Evolutionary conservation across 2,888 invertebrate genomes (phyloP), one percentile per base, ranked within the genome.

Genomic region (Melieria crassipennis): DNA sequence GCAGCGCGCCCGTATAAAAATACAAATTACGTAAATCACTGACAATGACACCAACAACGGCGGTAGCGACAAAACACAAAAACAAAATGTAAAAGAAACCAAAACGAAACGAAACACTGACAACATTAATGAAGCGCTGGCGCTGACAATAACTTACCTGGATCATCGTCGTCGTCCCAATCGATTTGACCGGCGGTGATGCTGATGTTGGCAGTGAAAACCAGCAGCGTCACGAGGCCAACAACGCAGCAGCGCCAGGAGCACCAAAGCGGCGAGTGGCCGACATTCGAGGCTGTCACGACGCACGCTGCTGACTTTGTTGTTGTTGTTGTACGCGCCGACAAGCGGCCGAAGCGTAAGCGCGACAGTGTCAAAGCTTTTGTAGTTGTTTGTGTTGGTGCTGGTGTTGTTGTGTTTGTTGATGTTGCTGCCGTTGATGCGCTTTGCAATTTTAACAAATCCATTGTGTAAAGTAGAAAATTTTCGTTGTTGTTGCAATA

Each of bases 121-220:
- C 48, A 63, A 63, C 13, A 63, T 48, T 43, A 30, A 43, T 30
- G 43, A 42, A 30, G 30, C 30, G 30, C 30, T 30, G 30, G 3
- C 45, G n/a, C 30, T 61, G n/a, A 43, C 61, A 62, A 48, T 45
- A 72, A 83, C 84, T 84, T 80, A 87, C 87, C 87, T 84, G 87
- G 87, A 85, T 87, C 87, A 79, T 87, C 87, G 76, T 87, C 87
- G 75, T 87, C 87, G 74, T 87, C 87, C 87, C 87, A 87, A 80
- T 87, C 87, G 77, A 87, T 87, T 84, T 87, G 87, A 75, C 85
- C 87, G 77, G 82, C 83, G 77, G 85, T 82, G 73, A 79, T 80
- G 75, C 79, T 80, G 74, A 85, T 80, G 76, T 82, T 79, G 70
- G 83, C 80, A 72, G 82, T 81, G 68, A 86, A 81, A 69, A 82